These are phyloP conservation scores for Mythimna pallens DNA, from an alignment of 2,888 invertebrate species.

Conservation along the genomic window DNA sequence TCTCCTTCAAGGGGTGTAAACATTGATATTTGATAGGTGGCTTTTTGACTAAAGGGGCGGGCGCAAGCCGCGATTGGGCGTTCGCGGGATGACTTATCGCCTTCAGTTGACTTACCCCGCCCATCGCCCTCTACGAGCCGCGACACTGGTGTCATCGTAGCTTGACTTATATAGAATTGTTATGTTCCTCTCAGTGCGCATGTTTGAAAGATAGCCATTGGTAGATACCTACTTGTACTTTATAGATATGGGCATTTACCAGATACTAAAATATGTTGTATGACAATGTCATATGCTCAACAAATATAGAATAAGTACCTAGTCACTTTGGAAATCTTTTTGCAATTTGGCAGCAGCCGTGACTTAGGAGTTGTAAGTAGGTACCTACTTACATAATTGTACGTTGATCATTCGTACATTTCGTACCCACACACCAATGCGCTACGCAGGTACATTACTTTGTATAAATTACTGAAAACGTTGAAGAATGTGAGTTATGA, in stretches of 20 bases:
- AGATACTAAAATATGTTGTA: background rate
- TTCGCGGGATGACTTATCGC: conserved; percentile 87
- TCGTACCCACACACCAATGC: too few species aligned
- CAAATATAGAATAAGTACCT: background rate
- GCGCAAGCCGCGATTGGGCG: conserved; percentile 84
- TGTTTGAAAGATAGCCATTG: conserved; percentile 20
- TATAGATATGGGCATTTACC: too few species aligned
- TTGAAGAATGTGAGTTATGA: background rate
- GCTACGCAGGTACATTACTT: too few species aligned
- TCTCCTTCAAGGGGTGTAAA: conserved; percentile 75
- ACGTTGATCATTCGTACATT: too few species aligned
- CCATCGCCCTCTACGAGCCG: conserved; percentile 73
- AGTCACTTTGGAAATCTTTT: background rate
- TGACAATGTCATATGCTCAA: background rate
- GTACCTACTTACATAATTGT: too few species aligned
- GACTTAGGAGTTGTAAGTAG: background rate
- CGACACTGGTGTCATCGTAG: conserved; percentile 55
- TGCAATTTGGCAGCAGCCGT: background rate
- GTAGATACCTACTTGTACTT: background rate
- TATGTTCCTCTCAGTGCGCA: conserved; percentile 23
- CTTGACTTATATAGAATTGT: conserved; percentile 28
- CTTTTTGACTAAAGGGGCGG: conserved; percentile 89
- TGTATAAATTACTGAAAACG: background rate
- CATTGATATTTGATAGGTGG: conserved; percentile 79
- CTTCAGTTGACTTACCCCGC: conserved; percentile 88